A percentile compares a stretch with the other conserved stretches of the same genome.
Conservation (phyloP, 2,797 vertebrate genomes). For the Tauraco hartlaubi region DNA sequence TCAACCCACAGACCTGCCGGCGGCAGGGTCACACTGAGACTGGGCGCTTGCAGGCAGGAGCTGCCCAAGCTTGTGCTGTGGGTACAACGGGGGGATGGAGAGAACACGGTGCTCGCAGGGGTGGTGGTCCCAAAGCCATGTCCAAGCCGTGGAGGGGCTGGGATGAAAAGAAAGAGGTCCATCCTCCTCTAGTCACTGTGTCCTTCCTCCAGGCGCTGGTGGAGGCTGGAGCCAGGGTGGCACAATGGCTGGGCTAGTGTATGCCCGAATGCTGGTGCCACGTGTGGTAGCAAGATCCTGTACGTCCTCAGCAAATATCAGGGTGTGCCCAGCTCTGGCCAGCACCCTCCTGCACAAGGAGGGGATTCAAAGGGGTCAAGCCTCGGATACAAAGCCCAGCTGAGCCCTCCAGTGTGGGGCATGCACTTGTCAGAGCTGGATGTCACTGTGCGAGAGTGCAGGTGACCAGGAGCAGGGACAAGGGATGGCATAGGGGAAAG, state of each 20-base stretch:
- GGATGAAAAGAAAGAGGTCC: neutral
- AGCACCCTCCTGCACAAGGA: neutral
- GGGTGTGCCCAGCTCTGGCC: neutral
- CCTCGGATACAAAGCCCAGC: neutral
- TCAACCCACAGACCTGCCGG: neutral
- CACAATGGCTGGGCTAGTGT: neutral
- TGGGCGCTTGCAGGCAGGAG: accelerated
- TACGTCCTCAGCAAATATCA: neutral
- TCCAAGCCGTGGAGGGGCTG: neutral
- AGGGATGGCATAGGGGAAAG: neutral
- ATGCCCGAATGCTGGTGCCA: neutral
- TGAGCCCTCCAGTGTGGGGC: neutral
- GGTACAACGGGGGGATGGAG: neutral
- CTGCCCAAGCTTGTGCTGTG: neutral
- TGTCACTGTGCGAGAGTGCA: neutral
- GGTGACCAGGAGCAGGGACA: neutral
- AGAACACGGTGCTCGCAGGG: neutral
- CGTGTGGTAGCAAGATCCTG: neutral
- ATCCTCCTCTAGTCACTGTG: accelerated
- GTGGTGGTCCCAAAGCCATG: neutral
- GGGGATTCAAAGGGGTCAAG: neutral
- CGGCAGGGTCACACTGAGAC: neutral
- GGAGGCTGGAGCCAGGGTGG: neutral
- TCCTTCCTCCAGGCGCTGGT: accelerated
- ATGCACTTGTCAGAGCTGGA: neutral